Evolutionary conservation across 2,113 vertebrate species (phyloP).

Genomic region (Pseudonaja textilis): DNA sequence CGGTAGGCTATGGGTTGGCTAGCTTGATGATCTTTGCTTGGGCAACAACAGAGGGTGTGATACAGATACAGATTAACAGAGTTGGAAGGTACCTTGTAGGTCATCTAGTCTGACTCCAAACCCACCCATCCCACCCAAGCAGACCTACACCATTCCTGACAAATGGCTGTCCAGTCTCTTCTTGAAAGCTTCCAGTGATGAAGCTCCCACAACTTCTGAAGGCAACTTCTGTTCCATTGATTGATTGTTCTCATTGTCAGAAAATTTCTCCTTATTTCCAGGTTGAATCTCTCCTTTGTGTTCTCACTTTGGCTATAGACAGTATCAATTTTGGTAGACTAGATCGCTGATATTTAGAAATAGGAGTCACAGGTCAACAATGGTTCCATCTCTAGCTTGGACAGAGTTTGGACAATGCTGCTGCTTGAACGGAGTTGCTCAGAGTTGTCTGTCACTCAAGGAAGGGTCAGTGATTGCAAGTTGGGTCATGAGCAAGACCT

Average conservation of each 20-base stretch:
- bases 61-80: too few relatives aligned
- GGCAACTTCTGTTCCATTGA: too few relatives aligned
- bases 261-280: too few relatives aligned
- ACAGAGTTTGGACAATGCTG: background rate
- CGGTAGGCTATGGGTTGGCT: background rate
- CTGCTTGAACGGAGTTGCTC: background rate
- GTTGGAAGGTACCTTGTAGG: too few relatives aligned
- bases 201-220: too few relatives aligned
- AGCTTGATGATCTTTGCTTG: background rate
- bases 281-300: too few relatives aligned
- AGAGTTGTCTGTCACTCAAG: background rate
- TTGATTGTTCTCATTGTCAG: too few relatives aligned
- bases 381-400: background rate
- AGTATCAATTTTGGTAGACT: background rate
- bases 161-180: too few relatives aligned
- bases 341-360: background rate
- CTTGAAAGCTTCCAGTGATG: too few relatives aligned
- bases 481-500: background rate
- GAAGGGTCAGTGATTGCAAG: background rate
- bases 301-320: background rate
- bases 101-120: too few relatives aligned
- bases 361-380: background rate
- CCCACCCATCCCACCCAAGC: too few relatives aligned
- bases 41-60: background rate
- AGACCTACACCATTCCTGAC: too few relatives aligned